Evolutionary conservation across 30 jellyfish, hydroid and myxozoan genomes (phyloP), one percentile per base, ranked within the genome.

Genomic region (Aurelia coerulea): DNA sequence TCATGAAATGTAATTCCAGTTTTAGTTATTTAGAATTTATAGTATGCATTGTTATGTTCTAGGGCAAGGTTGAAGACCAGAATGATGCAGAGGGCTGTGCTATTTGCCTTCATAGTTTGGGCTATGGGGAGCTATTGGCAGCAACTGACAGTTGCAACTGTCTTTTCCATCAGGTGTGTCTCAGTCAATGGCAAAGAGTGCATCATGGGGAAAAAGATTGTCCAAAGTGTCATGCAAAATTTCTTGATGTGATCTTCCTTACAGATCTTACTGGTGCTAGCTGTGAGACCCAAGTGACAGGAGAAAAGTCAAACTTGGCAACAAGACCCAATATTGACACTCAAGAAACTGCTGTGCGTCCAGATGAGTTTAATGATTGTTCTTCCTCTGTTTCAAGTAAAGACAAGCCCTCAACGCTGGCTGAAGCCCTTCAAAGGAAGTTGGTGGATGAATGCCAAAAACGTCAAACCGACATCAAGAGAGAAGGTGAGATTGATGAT

Each of bases 191-290:
- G 29, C 68, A 58, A 58, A 58, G 29, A 18, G 68, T 58, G 68
- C 68, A 58, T 58, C 11, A 58, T 58, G 68, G 68, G 68, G 68
- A 58, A 58, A 58, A 58, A 18, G 68, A 58, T 12, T 58, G 68
- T 18, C 68, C 68, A 18, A 58, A 58, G 29, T 58, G 68, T 58
- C 68, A 58, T 18, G 29, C 68, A 13, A 3, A 15, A 13, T 58
- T 58, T 58, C 68, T 58, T 18, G 68, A 58, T 13, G 68, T 58
- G 29, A 58, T 58, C 5, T 58, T 2, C 9, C 68, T 58, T 18
- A 58, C 68, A 58, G 68, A 58, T 58, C 11, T 58, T 18, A 58
- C 68, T 13, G 68, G 68, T 58, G 18, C 29, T 58, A 58, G 29
- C 68, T 58, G 68, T 58, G 29, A 58, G 9, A 58, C 68, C 68